Conservation (phyloP, 2,113 vertebrate genomes). For the Indicator indicator region DNA sequence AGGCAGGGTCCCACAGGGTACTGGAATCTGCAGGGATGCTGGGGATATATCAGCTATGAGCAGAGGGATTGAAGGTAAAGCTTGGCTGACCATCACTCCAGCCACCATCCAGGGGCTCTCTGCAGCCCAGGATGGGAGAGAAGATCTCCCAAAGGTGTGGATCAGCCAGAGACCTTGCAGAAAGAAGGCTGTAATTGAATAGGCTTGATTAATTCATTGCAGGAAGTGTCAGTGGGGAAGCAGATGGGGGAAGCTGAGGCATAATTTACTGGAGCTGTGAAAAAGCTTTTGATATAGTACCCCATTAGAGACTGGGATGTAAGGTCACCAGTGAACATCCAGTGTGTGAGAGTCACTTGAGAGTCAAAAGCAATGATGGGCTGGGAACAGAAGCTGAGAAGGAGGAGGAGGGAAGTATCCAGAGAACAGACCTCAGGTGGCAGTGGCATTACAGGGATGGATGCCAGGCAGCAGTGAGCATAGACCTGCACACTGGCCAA, state of each 20-base stretch:
- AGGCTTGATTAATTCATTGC: conserved; percentile 61
- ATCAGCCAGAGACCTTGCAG: not conserved
- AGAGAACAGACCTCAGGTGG: not conserved
- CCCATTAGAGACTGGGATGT: not conserved
- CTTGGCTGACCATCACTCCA: not conserved
- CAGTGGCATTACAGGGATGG: not conserved
- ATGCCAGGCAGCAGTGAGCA: not conserved
- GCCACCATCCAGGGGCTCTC: not conserved
- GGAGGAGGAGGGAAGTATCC: not conserved
- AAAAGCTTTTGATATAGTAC: conserved; percentile 28
- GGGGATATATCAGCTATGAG: not conserved
- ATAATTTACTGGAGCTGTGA: conserved; percentile 30
- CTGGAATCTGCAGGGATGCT: not conserved
- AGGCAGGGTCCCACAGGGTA: not conserved
- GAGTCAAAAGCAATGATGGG: not conserved
- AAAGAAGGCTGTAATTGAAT: not conserved
- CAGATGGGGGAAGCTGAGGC: conserved; percentile 52
- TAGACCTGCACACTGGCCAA: not conserved
- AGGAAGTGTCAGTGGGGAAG: conserved; percentile 40
- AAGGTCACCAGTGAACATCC: not conserved
- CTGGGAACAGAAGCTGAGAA: not conserved
- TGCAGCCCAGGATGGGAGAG: not conserved
- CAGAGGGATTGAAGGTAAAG: not conserved
- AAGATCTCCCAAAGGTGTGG: not conserved
- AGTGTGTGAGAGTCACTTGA: not conserved